These are phyloP conservation scores for Hoplias malabaricus DNA, from an alignment of 2,113 vertebrate species.

Conservation along the genomic window DNA sequence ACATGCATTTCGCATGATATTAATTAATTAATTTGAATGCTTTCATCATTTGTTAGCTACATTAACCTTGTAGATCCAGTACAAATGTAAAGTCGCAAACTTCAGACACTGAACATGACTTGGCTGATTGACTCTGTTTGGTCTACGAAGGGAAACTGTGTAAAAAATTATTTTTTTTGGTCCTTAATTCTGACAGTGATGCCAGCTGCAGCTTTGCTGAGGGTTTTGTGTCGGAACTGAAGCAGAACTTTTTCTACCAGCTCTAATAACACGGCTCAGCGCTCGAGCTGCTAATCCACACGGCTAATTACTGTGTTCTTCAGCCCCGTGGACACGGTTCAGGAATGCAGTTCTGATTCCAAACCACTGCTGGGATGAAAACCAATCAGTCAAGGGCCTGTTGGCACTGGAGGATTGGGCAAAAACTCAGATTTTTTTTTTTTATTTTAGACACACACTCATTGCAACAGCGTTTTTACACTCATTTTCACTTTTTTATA, in stretches of 20 bases:
- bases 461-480: not conserved
- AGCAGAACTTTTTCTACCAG: not conserved
- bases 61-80: not conserved
- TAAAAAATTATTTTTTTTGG: not conserved
- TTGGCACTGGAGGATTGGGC: slow-evolving; percentile 42
- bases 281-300: not conserved
- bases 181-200: not conserved
- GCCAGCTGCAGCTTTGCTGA: slow-evolving; percentile 28
- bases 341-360: not conserved
- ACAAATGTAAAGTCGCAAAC: not conserved
- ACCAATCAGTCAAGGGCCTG: slow-evolving; percentile 43
- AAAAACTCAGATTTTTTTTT: slow-evolving; percentile 32
- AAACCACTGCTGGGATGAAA: not conserved
- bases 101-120: not conserved
- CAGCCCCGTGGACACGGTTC: not conserved
- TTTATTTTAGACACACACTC: not conserved
- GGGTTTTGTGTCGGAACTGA: slow-evolving; percentile 4
- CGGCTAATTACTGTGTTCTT: not conserved
- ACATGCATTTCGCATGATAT: no score
- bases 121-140: not conserved
- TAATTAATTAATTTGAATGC: no score
- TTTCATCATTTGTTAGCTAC: not conserved
- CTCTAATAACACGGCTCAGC: not conserved
- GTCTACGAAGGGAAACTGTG: not conserved
- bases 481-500: not conserved